Evolutionary conservation across 2,888 invertebrate genomes (phyloP).

Genomic region (Ichneumoninae sp.): DNA sequence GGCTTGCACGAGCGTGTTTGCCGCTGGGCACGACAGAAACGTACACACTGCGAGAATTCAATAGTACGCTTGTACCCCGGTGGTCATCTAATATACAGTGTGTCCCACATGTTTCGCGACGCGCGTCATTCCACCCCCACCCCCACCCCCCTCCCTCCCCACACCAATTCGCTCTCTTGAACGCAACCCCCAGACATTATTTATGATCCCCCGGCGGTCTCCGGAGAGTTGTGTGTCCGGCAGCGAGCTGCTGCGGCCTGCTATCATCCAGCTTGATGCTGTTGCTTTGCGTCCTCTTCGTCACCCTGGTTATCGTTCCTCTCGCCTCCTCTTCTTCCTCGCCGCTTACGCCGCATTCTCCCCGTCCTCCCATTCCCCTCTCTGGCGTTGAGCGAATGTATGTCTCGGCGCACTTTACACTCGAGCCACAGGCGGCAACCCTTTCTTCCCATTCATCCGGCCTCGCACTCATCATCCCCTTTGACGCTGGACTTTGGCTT

Average conservation of each 20-base stretch:
- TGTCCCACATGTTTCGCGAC: conserved; percentile 76
- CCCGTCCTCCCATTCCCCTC: neutral
- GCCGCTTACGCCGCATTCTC: conserved; percentile 53
- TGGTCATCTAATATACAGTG: conserved; percentile 64
- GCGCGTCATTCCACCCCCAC: conserved; percentile 71
- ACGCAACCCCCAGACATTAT: conserved; percentile 62
- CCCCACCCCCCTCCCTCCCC: neutral
- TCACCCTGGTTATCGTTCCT: conserved; percentile 48
- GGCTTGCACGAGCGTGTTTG: conserved; percentile 4
- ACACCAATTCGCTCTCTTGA: conserved; percentile 40
- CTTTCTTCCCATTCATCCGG: conserved; percentile 17
- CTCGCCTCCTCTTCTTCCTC: conserved; percentile 47
- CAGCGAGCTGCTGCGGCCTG: conserved; percentile 55
- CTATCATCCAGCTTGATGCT: conserved; percentile 61
- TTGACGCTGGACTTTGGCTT: conserved; percentile 62
- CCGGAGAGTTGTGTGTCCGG: conserved; percentile 52
- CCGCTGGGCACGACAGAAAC: conserved; percentile 1
- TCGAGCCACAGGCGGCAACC: conserved; percentile 16
- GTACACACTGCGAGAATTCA: conserved; percentile 74
- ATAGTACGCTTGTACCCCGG: conserved; percentile 69
- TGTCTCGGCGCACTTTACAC: conserved; percentile 35
- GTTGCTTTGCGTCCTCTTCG: conserved; percentile 52
- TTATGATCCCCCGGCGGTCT: conserved; percentile 65
- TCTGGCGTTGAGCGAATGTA: conserved; percentile 10
- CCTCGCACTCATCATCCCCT: conserved; percentile 53